Evolutionary conservation across 2,113 vertebrate species (phyloP).

Genomic region (Megatriorchis doriae): DNA sequence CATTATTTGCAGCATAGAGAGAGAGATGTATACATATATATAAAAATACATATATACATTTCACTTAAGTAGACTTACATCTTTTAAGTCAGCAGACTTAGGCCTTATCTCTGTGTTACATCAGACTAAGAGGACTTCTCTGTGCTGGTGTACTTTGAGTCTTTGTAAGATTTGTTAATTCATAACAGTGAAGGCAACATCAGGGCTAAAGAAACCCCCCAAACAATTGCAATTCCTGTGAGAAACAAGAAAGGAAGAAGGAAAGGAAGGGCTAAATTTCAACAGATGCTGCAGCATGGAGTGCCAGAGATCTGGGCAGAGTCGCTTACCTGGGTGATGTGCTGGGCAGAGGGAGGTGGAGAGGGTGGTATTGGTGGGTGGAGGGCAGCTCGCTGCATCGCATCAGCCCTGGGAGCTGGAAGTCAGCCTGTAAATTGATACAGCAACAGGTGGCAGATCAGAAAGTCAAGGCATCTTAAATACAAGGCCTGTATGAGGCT

Average conservation of each 20-base stretch:
- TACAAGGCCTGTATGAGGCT: background rate
- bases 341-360: background rate
- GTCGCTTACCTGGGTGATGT: background rate
- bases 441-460: background rate
- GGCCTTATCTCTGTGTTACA: background rate
- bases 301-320: background rate
- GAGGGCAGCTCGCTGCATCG: background rate
- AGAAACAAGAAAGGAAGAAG: background rate
- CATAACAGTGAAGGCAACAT: background rate
- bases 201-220: background rate
- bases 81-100: background rate
- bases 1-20: background rate
- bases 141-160: background rate
- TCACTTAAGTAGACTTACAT: background rate
- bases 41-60: background rate
- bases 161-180: background rate
- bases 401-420: background rate
- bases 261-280: background rate
- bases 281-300: background rate
- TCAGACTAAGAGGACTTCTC: background rate
- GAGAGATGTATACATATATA: background rate
- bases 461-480: background rate
- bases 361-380: background rate
- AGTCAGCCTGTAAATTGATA: background rate
- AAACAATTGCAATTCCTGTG: background rate